A percentile compares a stretch with the other conserved stretches of the same genome.
Evolutionary conservation across 1,140 invertebrate genomes (phyloP).

Genomic region (Ptiloglossa arizonensis): DNA sequence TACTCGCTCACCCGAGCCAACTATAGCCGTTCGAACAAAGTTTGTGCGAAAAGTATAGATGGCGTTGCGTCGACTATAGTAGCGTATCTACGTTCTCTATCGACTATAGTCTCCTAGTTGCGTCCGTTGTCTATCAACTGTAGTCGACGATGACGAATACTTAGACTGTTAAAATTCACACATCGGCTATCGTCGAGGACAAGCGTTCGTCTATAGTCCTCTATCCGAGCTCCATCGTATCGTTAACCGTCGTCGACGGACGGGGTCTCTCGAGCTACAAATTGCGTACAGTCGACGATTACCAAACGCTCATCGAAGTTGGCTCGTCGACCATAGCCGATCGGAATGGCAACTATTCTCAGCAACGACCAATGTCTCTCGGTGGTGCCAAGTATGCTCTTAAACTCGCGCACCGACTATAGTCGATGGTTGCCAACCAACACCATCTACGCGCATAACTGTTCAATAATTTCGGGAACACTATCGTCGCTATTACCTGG

Average conservation of each 20-base stretch:
- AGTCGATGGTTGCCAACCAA: not conserved
- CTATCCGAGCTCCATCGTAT: too few species aligned
- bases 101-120: constrained; percentile 2
- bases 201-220: not conserved
- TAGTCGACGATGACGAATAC: not conserved
- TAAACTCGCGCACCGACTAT: not conserved
- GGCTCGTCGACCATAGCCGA: not conserved
- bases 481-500: not conserved
- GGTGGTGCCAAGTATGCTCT: too few species aligned
- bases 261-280: too few species aligned
- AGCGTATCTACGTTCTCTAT: too few species aligned
- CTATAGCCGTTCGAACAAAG: not conserved
- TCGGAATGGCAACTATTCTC: not conserved
- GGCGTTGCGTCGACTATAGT: not conserved
- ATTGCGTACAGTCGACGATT: too few species aligned
- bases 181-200: not conserved
- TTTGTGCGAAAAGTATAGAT: not conserved
- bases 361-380: not conserved
- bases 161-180: not conserved
- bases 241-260: too few species aligned
- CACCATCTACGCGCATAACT: not conserved
- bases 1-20: not conserved
- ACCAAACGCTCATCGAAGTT: too few species aligned
- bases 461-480: not conserved
- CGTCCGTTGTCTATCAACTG: not conserved